Evolutionary conservation across 2,797 vertebrate genomes (phyloP).

Genomic region (Apogon hyalosoma): DNA sequence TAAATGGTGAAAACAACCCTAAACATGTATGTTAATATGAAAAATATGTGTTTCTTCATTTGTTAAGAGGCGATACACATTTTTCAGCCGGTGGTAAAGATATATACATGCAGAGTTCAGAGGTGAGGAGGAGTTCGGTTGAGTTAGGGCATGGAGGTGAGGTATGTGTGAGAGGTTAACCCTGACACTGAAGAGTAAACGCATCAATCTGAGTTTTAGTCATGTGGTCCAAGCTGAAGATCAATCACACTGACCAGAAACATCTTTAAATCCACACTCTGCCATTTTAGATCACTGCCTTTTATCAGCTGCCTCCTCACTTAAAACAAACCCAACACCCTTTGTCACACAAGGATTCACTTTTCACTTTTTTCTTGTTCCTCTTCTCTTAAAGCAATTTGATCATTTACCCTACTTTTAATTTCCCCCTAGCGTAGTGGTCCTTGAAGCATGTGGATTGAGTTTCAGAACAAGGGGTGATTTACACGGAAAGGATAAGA

Average conservation of each 20-base stretch:
- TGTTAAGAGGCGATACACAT: conserved; percentile 15
- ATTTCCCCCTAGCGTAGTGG: conserved; percentile 28
- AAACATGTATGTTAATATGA: conserved; percentile 16
- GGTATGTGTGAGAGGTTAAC: conserved; percentile 63
- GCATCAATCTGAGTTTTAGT: conserved; percentile 58
- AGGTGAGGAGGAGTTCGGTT: conserved; percentile 55
- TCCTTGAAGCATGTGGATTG: conserved; percentile 56
- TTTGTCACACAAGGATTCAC: conserved; percentile 8
- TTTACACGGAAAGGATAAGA: conserved; percentile 62
- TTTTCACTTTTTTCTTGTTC: background rate
- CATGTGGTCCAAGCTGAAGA: conserved; percentile 39
- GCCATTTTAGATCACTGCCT: conserved; percentile 17
- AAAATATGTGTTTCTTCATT: conserved; percentile 15
- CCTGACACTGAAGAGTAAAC: conserved; percentile 45
- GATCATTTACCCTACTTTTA: conserved; percentile 49
- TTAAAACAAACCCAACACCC: conserved; percentile 7
- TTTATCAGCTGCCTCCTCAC: conserved; percentile 9
- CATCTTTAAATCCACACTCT: conserved; percentile 39
- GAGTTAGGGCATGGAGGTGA: conserved; percentile 60
- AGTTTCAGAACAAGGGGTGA: conserved; percentile 69
- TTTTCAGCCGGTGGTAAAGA: conserved; percentile 42
- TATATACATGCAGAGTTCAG: conserved; percentile 56
- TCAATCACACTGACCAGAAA: conserved; percentile 64
- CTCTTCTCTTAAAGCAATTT: conserved; percentile 33
- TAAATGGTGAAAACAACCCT: conserved; percentile 12